Evolutionary conservation across 2,113 vertebrate species (phyloP), one percentile per base, ranked within the genome.

Genomic region (Ranitomeya imitator): DNA sequence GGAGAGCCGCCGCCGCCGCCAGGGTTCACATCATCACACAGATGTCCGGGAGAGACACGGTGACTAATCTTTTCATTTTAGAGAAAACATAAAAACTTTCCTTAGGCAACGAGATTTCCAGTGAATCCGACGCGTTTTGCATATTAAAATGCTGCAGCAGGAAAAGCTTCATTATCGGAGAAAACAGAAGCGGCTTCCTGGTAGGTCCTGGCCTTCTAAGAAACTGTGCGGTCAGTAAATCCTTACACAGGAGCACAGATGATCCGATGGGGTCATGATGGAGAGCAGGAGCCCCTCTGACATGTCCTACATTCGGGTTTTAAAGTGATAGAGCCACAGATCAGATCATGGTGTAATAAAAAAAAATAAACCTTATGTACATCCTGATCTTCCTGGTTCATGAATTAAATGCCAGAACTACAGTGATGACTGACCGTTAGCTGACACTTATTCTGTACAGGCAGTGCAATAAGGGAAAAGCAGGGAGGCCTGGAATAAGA

Each of bases 1-100:
- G n/a, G 19, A 16, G 55, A 9, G 15, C 55, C 23, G 15, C 57
- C 26, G 15, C 57, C 26, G 26, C 26, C 79, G 31, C 16, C 57
- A 10, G 79, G 57, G n/a, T 11, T 12, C 57, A 18, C 79, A 81
- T 80, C 79, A 81, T 61, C 23, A 51, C 18, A 55, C 12, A 57
- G 26, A 55, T 51, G 12, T 73, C 69, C 83, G 6, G n/a, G 54
- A 60, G 67, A 73, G 52, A 76, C 83, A 7, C 83, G 23, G 69
- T 85, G 83, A 85, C 51, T 85, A 85, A 85, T 76, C 65, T 85
- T 74, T 26, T 85, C 26, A 85, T 85, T 73, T 74, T 55, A 31
- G 15, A 13, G 54, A 57, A 57, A 26, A 31, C 52, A 85, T 74
- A 73, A 85, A 84, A 71, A 14, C 83, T 55, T 60, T 74, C 83